Conservation (phyloP, 2,113 vertebrate genomes). For the Hypocryptadius cinnamomeus region DNA sequence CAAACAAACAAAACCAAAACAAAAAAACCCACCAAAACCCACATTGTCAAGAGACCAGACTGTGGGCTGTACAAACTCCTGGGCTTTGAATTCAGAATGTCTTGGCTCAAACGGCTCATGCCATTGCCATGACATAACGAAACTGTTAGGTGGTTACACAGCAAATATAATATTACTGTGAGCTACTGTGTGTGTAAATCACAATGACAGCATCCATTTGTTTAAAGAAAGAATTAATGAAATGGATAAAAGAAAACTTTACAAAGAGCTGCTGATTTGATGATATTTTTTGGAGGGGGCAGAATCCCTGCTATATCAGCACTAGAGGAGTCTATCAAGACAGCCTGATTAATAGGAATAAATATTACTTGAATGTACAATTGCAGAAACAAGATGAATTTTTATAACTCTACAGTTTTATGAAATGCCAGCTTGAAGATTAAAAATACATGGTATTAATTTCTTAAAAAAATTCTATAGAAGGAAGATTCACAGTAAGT, state of each 20-base stretch:
- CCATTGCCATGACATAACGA: accelerated
- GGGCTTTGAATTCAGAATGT: background rate
- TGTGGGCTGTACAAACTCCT: accelerated
- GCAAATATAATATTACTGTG: background rate
- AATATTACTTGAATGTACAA: background rate
- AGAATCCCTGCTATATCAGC: background rate
- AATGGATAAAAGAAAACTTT: background rate
- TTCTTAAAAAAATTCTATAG: background rate
- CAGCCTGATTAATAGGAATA: background rate
- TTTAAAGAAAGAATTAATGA: background rate
- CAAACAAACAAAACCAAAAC: accelerated
- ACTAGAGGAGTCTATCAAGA: background rate
- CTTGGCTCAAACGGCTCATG: background rate
- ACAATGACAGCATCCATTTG: background rate
- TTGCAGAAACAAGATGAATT: background rate
- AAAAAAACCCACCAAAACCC: background rate
- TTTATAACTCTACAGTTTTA: background rate
- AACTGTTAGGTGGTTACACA: background rate
- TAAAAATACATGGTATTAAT: background rate
- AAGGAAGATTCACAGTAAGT: background rate
- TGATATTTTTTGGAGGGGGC: background rate
- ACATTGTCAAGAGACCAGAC: background rate
- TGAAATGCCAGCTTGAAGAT: background rate
- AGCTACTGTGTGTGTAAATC: background rate
- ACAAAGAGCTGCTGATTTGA: background rate